Conservation (phyloP, 2,888 invertebrate genomes). For the Spodoptera picta region DNA sequence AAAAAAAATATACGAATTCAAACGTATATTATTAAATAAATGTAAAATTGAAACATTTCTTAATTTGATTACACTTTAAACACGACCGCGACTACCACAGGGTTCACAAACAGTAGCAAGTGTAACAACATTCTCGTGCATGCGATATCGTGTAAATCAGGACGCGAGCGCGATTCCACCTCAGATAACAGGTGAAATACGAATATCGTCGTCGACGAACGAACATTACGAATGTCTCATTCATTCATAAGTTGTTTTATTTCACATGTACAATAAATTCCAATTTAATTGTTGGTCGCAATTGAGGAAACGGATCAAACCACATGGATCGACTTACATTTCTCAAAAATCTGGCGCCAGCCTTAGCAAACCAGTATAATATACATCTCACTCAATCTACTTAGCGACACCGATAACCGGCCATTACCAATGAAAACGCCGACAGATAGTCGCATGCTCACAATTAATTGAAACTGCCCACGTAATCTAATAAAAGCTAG, state of each 20-base stretch:
- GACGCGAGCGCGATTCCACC: constrained; percentile 74
- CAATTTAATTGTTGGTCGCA: constrained; percentile 46
- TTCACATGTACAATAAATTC: constrained; percentile 23
- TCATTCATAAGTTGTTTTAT: constrained; percentile 48
- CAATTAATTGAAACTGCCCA: constrained; percentile 88
- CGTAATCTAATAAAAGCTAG: constrained; percentile 88
- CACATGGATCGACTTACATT: constrained; percentile 60
- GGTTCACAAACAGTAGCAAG: constrained; percentile 71
- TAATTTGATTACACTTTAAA: constrained; percentile 14
- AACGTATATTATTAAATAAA: background rate
- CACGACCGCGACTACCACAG: constrained; percentile 40
- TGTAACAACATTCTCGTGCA: constrained; percentile 69
- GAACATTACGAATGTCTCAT: constrained; percentile 47
- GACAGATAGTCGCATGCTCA: constrained; percentile 82
- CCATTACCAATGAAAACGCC: constrained; percentile 84
- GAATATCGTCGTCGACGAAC: constrained; percentile 73
- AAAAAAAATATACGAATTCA: background rate
- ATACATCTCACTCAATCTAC: constrained; percentile 84
- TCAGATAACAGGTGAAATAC: constrained; percentile 81
- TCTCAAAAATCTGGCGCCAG: constrained; percentile 69
- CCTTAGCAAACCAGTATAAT: constrained; percentile 74
- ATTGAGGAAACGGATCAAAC: constrained; percentile 61
- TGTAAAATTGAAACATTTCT: background rate
- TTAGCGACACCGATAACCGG: constrained; percentile 85
- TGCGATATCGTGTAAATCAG: constrained; percentile 82